Conservation (phyloP, 2,797 vertebrate genomes). For the Thalassophryne amazonica region DNA sequence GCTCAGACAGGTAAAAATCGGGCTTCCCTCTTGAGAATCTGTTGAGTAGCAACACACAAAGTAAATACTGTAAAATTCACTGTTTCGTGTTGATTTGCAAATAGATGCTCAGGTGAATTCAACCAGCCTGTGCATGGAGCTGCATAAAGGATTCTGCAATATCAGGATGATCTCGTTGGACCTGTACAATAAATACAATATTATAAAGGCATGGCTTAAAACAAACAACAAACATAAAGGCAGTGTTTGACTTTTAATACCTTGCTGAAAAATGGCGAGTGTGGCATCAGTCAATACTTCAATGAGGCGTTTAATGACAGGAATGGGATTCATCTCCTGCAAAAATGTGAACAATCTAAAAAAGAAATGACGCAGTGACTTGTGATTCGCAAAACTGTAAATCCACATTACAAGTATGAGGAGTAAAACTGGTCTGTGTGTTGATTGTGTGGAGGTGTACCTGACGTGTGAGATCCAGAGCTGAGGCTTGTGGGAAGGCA, state of each 20-base stretch:
- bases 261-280: conserved; percentile 91
- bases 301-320: conserved; percentile 84
- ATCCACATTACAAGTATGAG: not conserved
- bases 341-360: conserved; percentile 94
- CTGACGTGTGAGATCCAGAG: conserved; percentile 92
- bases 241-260: conserved; percentile 74
- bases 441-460: conserved; percentile 58
- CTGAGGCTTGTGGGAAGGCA: conserved; percentile 91
- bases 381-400: not conserved
- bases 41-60: conserved; percentile 70
- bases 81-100: not conserved
- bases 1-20: conserved; percentile 88
- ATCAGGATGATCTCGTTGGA: conserved; percentile 96
- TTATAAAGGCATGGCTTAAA: conserved; percentile 16
- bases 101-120: not conserved
- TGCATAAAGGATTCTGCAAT: conserved; percentile 99
- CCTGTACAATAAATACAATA: conserved; percentile 78
- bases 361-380: not conserved
- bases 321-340: conserved; percentile 87
- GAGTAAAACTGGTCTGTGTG: not conserved
- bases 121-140: conserved; percentile 95
- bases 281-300: conserved; percentile 90
- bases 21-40: conserved; percentile 95
- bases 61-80: not conserved
- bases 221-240: not conserved